phyloP scores from a whole-genome alignment of 2,113 vertebrate species.

The Microtus ochrogaster region DNA sequence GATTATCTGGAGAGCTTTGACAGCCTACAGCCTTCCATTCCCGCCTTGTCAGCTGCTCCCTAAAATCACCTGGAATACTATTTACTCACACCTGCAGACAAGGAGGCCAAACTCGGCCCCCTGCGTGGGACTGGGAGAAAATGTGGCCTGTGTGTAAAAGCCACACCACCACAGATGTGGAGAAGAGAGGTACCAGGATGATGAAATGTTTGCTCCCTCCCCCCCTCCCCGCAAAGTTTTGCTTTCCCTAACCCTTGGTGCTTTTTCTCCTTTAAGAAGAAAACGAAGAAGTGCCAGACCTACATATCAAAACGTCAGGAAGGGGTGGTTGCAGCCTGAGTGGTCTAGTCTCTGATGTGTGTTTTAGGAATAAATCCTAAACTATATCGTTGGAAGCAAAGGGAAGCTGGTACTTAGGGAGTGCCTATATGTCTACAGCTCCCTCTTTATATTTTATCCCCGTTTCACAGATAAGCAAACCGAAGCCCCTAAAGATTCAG shows the following conservation, averaged over 20 bases:
- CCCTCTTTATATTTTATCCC: neutral
- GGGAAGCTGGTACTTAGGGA: slow-evolving; percentile 5
- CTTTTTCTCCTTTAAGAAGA: neutral
- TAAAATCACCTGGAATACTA: slow-evolving; percentile 49
- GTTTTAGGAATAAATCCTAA: slow-evolving; percentile 21
- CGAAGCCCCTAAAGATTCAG: neutral
- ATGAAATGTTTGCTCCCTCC: neutral
- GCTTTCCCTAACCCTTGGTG: neutral
- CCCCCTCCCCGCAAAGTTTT: neutral
- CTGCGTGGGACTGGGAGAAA: neutral
- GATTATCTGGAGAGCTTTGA: slow-evolving; percentile 1
- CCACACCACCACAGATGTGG: slow-evolving; percentile 40
- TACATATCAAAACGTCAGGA: neutral
- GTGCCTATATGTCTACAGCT: neutral
- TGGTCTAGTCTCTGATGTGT: neutral
- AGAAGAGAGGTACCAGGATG: neutral
- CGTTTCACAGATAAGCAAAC: slow-evolving; percentile 40
- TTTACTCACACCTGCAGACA: neutral
- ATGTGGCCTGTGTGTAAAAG: slow-evolving; percentile 42
- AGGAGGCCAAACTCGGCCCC: neutral
- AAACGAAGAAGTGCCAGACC: slow-evolving; percentile 18
- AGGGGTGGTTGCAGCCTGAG: neutral
- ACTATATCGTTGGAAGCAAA: neutral
- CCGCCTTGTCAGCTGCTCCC: slow-evolving; percentile 23
- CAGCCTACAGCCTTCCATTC: slow-evolving; percentile 30